Conservation (phyloP, 2,888 invertebrate species). For the Erpobdella octoculata region DNA sequence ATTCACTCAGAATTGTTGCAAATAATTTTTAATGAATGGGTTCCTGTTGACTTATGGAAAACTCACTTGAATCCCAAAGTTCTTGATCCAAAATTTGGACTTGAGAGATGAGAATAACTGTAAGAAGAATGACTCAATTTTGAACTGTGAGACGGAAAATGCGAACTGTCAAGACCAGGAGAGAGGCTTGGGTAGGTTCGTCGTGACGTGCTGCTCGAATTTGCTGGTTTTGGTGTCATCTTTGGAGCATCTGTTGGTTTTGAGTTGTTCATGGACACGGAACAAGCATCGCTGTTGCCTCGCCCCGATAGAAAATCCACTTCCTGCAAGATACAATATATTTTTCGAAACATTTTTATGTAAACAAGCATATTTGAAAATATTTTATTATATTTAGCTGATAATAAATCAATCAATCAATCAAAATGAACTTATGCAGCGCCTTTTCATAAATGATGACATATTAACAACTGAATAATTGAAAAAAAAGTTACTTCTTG, state of each 20-base stretch:
- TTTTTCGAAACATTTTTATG: no score
- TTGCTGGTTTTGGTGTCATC: background rate
- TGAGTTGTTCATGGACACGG: background rate
- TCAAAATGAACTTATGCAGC: no score
- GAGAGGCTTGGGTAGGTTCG: slow-evolving; percentile 45
- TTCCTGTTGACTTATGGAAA: no score
- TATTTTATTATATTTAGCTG: no score
- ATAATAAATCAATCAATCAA: background rate
- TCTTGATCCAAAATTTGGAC: slow-evolving; percentile 37
- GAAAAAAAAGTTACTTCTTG: slow-evolving; percentile 60
- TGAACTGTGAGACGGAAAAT: slow-evolving; percentile 42
- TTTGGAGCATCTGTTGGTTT: background rate
- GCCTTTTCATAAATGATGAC: no score
- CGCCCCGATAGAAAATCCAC: slow-evolving; percentile 4
- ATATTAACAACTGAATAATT: no score
- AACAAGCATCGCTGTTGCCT: background rate
- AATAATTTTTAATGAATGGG: no score
- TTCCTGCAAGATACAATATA: background rate
- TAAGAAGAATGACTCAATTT: slow-evolving; percentile 45
- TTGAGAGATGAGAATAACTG: slow-evolving; percentile 37
- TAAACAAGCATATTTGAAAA: no score
- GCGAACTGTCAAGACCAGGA: slow-evolving; percentile 38
- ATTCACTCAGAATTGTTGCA: no score
- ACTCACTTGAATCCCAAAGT: background rate
- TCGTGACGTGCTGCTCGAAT: slow-evolving; percentile 34